phyloP scores from a whole-genome alignment of 2,797 vertebrate species.

The Siniperca undulata region DNA sequence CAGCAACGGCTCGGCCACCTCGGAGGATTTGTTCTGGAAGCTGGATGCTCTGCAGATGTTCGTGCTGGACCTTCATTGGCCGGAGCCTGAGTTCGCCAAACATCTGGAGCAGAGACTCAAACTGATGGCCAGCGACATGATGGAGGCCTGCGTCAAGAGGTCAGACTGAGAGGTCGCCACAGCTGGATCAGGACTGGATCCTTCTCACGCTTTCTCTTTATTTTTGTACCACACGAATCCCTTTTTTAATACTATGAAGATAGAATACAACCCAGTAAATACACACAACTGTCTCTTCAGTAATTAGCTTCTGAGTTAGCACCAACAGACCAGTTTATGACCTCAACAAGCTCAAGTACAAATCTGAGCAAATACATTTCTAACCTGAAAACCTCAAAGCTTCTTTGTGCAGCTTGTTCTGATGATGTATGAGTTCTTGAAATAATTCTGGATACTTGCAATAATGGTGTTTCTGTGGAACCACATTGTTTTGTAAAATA shows the following conservation, averaged over 20 bases:
- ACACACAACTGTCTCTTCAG: background rate
- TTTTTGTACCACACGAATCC: slow-evolving; percentile 5
- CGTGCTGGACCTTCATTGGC: slow-evolving; percentile 96
- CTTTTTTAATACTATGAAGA: background rate
- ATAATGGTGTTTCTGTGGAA: background rate
- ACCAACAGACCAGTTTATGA: too few species aligned
- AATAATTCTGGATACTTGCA: background rate
- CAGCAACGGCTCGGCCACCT: slow-evolving; percentile 95
- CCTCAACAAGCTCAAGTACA: background rate
- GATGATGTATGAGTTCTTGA: background rate
- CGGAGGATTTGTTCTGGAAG: slow-evolving; percentile 99
- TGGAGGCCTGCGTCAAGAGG: slow-evolving; percentile 98
- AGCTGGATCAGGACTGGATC: slow-evolving; percentile 6
- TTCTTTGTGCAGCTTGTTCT: background rate
- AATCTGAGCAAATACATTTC: background rate
- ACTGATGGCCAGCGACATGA: slow-evolving; percentile 99
- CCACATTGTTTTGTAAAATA: too few species aligned
- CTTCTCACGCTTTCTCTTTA: background rate
- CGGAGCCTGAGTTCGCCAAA: slow-evolving; percentile 95
- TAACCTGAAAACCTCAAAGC: background rate
- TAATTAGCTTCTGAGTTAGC: background rate
- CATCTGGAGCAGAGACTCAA: slow-evolving; percentile 98
- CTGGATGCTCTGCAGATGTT: slow-evolving; percentile 97
- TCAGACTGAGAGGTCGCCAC: slow-evolving; percentile 64
- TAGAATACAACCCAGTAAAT: background rate